These are phyloP conservation scores for Patella vulgata DNA, from an alignment of 1,140 invertebrate species.

Conservation along the genomic window DNA sequence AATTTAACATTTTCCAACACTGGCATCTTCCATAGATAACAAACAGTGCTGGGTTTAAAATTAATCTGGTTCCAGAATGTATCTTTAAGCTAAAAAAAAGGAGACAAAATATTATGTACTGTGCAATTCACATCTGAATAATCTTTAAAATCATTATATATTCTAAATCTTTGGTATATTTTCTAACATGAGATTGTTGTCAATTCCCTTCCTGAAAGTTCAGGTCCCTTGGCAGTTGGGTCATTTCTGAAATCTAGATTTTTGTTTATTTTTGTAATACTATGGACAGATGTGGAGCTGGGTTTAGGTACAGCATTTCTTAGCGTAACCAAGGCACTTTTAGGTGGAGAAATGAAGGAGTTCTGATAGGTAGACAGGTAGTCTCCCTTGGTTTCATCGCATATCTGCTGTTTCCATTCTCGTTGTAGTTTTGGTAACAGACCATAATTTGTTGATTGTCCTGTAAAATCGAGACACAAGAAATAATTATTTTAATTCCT, in stretches of 20 bases:
- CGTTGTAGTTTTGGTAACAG: constrained; percentile 29
- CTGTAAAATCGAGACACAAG: constrained; percentile 35
- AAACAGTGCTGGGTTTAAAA: too few species aligned
- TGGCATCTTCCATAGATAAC: too few species aligned
- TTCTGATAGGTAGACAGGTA: constrained; percentile 36
- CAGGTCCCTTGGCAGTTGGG: constrained; percentile 28
- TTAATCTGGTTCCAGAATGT: too few species aligned
- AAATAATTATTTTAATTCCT: too few species aligned
- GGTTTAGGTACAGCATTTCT: constrained; percentile 36
- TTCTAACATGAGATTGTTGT: constrained; percentile 6
- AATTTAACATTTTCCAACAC: too few species aligned
- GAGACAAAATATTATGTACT: too few species aligned
- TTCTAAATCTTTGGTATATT: too few species aligned
- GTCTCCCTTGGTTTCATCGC: constrained; percentile 40
- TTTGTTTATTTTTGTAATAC: constrained; percentile 39
- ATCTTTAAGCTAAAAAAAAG: too few species aligned
- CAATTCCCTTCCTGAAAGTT: constrained; percentile 23
- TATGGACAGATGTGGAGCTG: constrained; percentile 39
- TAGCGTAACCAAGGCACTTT: constrained; percentile 11
- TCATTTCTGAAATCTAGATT: constrained; percentile 35
- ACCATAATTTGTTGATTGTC: constrained; percentile 42
- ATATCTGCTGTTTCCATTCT: constrained; percentile 34
- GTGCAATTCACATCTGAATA: too few species aligned
- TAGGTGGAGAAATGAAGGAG: constrained; percentile 17
- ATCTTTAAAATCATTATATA: too few species aligned